Evolutionary conservation across 37 sponge, comb jelly and placozoan genomes (phyloP), one percentile per base, ranked within the genome.

Genomic region (Eunapius fragilis): DNA sequence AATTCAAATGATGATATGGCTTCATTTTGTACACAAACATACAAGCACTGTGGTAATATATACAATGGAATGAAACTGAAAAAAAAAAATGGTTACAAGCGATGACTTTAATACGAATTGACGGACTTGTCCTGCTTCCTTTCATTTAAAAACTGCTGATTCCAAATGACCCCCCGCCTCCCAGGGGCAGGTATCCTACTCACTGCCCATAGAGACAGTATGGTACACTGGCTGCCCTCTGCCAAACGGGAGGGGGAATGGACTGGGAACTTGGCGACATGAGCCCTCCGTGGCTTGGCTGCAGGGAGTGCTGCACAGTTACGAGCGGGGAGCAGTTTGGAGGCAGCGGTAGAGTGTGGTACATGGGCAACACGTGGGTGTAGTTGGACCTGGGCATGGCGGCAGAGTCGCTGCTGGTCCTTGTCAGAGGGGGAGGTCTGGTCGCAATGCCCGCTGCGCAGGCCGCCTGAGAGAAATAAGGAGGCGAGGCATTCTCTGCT

Each of bases 341-440:
- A 3, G 33, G 80, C 22, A 33, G 47, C 0, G 33, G 80, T 26
- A 33, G 31, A 28, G 75, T 75, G 75, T 75, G 35, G 32, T 25
- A 25, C 35, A 31, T 33, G 9, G 35, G 32, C 32, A 37, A 11
- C 75, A 25, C 58, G 58, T 58, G 58, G 14, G 58, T 75, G 76
- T 35, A 31, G 32, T 25, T 37, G 11, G 76, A 24, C 33, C 76
- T 68, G 27, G 74, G 31, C 19, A 78, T 50, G 9, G 69, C 84
- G 36, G 80, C 80, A 32, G 92, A 82, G 48, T 93, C 94, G 69
- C 87, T 87, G 69, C 31, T 80, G 26, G 83, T 83, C 36, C 94
- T 76, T 22, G 87, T 79, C 69, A 93, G 72, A 2, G 87, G 47
- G 31, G 81, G 87, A 25, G 94, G 90, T 41, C 87, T 25, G 19